Conservation (phyloP, 2,113 vertebrate genomes). For the Poecile atricapillus region DNA sequence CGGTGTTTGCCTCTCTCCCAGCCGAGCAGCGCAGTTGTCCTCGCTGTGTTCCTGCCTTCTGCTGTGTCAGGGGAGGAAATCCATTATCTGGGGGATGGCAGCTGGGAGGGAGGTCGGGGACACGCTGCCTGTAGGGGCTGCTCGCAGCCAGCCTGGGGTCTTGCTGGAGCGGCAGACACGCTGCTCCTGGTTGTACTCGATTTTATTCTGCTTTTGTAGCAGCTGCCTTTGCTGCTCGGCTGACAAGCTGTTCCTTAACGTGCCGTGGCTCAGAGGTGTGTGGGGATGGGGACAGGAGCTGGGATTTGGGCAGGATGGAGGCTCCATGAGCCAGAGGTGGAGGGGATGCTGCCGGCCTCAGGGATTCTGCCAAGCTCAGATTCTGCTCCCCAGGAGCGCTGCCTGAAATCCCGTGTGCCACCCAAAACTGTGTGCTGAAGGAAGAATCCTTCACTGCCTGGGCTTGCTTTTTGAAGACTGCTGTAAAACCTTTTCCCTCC, state of each 20-base stretch:
- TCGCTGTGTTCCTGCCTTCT: background rate
- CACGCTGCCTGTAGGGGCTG: slow-evolving; percentile 44
- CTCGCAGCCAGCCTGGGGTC: slow-evolving; percentile 29
- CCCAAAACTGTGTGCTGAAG: rapidly evolving
- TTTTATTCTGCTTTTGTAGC: background rate
- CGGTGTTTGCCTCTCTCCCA: background rate
- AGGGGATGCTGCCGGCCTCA: background rate
- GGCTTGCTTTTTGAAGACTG: background rate
- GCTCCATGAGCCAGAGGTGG: background rate
- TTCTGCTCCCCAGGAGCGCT: background rate
- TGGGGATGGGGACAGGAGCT: background rate
- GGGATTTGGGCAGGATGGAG: background rate
- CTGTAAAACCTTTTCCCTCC: slow-evolving; percentile 29
- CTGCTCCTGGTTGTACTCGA: background rate
- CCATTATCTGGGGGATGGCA: background rate
- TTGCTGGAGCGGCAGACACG: background rate
- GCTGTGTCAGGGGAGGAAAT: background rate
- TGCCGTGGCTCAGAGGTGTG: rapidly evolving
- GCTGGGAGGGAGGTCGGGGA: slow-evolving; percentile 4
- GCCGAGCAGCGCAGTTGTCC: background rate
- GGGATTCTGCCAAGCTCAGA: background rate
- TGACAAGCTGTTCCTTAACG: background rate
- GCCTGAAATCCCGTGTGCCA: rapidly evolving
- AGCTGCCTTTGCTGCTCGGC: background rate
- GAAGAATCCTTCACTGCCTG: background rate